Evolutionary conservation across 2,888 invertebrate genomes (phyloP), one percentile per base, ranked within the genome.

Genomic region (Embidobia sp.): DNA sequence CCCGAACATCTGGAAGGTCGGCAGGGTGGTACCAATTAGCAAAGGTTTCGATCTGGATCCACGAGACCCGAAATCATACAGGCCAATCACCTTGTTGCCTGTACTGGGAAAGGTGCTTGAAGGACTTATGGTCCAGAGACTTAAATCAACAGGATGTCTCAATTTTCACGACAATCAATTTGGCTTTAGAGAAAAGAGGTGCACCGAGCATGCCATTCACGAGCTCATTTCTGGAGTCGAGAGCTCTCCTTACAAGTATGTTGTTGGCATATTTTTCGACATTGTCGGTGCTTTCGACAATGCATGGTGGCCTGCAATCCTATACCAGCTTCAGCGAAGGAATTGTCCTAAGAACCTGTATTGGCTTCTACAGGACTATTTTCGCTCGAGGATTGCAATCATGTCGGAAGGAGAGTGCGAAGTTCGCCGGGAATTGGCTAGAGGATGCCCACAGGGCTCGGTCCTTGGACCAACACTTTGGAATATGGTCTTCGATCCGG

Each of bases 61-160:
- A 0, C 10, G 33, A 1, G 13, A 59, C 2, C 53, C 61, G 3
- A 18, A 22, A 3, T 72, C 77, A 0, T 66, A 77, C 31, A 29
- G 74, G 3, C 77, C 74, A 0, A 37, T 77, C 0, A 67, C 77
- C 18, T 49, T 79, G 0, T 64, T 79, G 0, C 46, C 77, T 0
- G 40, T 55, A 0, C 3, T 57, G 2, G 63, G 75, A 0, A 69
- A 79, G 11, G 5, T 44, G 0, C 22, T 78, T 10, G 69, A 73
- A 10, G 4, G 18, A 2, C n/a, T 78, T 2, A 59, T 77, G 7
- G 8, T 53, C 10, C 1, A 8, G 0, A 13, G 35, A 11, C 22
- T 61, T 0, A 3, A 6, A 7, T 3, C 3, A 1, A 16, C 29
- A 7, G 48, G 27, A 6, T 11, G 11, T n/a, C 11, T 29, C 2